Evolutionary conservation across 92 coral and sea anemone genomes (phyloP).

Genomic region (Siderastrea siderea): DNA sequence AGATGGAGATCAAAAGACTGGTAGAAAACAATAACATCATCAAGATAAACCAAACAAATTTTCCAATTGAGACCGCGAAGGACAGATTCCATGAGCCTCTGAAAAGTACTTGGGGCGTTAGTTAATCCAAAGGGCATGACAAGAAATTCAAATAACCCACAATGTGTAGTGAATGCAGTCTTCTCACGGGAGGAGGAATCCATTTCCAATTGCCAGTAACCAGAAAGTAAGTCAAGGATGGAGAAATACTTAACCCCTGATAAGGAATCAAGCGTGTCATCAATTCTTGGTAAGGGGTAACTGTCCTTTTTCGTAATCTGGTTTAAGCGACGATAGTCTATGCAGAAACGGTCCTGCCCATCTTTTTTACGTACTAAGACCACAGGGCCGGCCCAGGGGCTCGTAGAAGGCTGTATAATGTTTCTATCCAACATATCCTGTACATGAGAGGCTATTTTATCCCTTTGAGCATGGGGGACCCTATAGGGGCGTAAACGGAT

Average conservation of each 20-base stretch:
- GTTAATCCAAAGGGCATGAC: conserved; percentile 68
- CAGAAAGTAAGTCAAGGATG: conserved; percentile 58
- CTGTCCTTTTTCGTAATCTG: conserved; percentile 17
- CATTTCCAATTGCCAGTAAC: conserved; percentile 67
- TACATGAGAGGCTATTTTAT: conserved; percentile 42
- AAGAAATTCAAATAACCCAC: conserved; percentile 57
- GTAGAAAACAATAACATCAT: conserved; percentile 50
- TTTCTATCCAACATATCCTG: too few relatives aligned
- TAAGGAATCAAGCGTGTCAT: conserved; percentile 54
- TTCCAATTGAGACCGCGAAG: conserved; percentile 44
- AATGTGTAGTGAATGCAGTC: conserved; percentile 63
- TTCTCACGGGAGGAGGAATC: conserved; percentile 40
- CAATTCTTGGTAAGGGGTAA: conserved; percentile 38
- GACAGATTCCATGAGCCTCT: conserved; percentile 47
- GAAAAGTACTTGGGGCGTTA: conserved; percentile 71
- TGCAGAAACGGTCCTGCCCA: conserved; percentile 49
- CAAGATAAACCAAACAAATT: conserved; percentile 46
- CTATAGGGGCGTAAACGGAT: conserved; percentile 74
- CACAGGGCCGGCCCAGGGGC: conserved; percentile 71
- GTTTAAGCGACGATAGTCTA: conserved; percentile 54
- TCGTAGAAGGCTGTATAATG: conserved; percentile 73
- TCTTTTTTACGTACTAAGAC: conserved; percentile 48
- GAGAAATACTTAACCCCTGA: conserved; percentile 58
- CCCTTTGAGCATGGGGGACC: conserved; percentile 60
- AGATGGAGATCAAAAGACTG: conserved; percentile 29